Evolutionary conservation across 2,888 invertebrate genomes (phyloP), one percentile per base, ranked within the genome.

Genomic region (Andrena praecox): DNA sequence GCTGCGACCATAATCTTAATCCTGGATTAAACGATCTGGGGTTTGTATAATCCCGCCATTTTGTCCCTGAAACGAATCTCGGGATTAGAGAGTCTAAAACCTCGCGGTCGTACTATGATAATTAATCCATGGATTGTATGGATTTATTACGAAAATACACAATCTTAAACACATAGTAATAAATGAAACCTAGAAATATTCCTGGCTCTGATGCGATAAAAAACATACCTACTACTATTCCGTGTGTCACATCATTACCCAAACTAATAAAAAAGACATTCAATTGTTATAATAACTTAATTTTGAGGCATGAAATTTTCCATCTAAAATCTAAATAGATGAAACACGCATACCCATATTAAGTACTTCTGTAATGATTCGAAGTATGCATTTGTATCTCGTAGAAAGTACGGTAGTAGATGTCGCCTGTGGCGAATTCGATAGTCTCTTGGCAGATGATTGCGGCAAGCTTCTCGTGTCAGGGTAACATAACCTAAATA

Each of bases 11-110:
- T 88, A 87, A 88, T 88, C 88, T 88, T 89, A 88, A 88, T 86
- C 86, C 89, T 56, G 86, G 88, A 88, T 88, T 87, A 88, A 89
- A 78, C 75, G 82, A 87, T 83, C 84, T 66, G 73, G 81, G 86
- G 80, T 89, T 87, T 82, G 84, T 88, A 89, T 89, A 89, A 88
- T 88, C 89, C 83, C 66, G 86, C 87, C 86, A 84, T 89, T 89
- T 87, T 82, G 86, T 88, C 81, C 80, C 83, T 79, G 82, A 68
- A 89, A 85, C 86, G 88, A 86, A 87, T 85, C 88, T 87, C 68
- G 77, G 87, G 87, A 88, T 88, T 88, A 88, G 85, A 82, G 82
- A 82, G 82, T 87, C 87, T 82, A 80, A 86, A 87, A 84, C 77
- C 87, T 80, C 80, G 70, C 80, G 63, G 76, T 75, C 85, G 60